Percentiles rank a stretch among this genome's conserved stretches.
These are phyloP conservation scores for Dinomys branickii DNA, from an alignment of 2,113 vertebrate genomes.

Conservation along the genomic window DNA sequence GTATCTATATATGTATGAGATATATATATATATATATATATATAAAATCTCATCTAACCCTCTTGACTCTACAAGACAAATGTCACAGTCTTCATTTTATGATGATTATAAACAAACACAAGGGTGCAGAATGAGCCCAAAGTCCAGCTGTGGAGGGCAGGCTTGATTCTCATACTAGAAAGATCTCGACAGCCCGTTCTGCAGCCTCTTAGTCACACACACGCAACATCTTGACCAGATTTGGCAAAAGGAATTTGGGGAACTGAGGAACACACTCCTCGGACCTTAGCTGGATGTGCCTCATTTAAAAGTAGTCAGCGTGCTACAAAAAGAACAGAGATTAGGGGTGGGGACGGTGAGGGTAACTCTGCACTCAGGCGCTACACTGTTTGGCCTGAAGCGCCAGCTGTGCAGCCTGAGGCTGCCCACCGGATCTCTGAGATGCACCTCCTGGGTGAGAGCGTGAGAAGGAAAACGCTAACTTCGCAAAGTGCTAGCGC, in stretches of 20 bases:
- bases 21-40: neutral
- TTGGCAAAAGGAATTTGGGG: neutral
- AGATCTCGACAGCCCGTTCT: accelerated
- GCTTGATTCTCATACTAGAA: neutral
- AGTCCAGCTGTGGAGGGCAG: neutral
- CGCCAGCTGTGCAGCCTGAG: accelerated
- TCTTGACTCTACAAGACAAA: neutral
- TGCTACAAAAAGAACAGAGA: neutral
- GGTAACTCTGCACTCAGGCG: neutral
- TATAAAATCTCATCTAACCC: neutral
- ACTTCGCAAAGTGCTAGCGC: neutral
- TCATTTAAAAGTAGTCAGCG: neutral
- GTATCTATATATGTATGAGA: neutral
- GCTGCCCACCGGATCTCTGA: too few relatives aligned
- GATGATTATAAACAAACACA: neutral
- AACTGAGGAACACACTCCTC: neutral
- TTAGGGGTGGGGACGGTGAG: neutral
- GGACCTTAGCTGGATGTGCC: neutral
- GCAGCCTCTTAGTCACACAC: neutral
- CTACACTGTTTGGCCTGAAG: neutral
- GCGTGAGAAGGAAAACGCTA: neutral
- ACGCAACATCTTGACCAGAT: neutral
- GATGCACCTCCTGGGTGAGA: neutral
- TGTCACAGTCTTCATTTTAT: neutral
- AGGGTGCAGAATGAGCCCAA: neutral